Evolutionary conservation across 2,888 invertebrate genomes (phyloP).

Genomic region (Nomada flava): DNA sequence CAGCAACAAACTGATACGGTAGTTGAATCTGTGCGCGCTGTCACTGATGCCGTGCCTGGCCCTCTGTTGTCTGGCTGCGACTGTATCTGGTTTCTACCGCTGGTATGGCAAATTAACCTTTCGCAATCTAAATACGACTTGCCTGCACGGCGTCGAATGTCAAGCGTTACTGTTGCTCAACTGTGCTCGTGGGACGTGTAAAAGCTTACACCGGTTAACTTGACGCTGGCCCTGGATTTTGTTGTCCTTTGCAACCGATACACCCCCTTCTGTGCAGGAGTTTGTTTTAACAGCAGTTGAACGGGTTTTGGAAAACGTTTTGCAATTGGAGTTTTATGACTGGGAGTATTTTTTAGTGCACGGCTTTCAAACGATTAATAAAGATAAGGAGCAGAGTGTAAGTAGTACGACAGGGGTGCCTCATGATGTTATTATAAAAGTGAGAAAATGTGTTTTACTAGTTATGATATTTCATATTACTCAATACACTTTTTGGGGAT

Average conservation of each 20-base stretch:
- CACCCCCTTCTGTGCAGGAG: background rate
- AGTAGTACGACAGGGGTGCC: too few relatives aligned
- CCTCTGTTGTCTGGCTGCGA: background rate
- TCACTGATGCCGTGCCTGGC: background rate
- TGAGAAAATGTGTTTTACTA: too few relatives aligned
- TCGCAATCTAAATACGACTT: background rate
- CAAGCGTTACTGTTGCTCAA: background rate
- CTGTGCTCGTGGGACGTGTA: background rate
- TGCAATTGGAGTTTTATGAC: slow-evolving; percentile 4
- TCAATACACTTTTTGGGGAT: too few relatives aligned
- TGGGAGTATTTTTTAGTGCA: background rate
- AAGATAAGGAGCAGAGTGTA: too few relatives aligned
- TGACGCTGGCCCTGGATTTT: background rate
- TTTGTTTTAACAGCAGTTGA: too few relatives aligned
- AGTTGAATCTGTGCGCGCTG: background rate
- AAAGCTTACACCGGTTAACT: slow-evolving; percentile 6
- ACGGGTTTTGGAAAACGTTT: too few relatives aligned
- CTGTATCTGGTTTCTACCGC: background rate
- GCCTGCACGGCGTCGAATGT: background rate
- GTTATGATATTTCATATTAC: too few relatives aligned
- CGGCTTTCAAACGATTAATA: too few relatives aligned
- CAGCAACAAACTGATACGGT: slow-evolving; percentile 10
- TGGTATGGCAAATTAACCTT: slow-evolving; percentile 17
- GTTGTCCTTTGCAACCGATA: background rate
- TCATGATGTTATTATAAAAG: too few relatives aligned